Base-by-base conservation (phyloP, 2,888 invertebrate species). In the Notocelia uddmanniana region DNA sequence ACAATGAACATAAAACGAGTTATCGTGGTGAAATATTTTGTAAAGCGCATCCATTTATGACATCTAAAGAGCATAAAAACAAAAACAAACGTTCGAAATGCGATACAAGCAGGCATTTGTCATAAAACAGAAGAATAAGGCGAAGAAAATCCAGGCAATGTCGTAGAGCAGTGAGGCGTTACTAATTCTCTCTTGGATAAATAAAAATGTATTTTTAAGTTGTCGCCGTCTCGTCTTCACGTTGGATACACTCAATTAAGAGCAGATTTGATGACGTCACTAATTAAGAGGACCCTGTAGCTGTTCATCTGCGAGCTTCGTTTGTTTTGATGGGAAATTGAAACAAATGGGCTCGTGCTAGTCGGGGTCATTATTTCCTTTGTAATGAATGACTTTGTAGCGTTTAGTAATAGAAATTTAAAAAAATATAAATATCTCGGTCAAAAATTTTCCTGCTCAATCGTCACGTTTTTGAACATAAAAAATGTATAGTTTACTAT, bases 121-220 rank as follows among this genome's bases (percentile, higher is more conserved):
- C 64, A 75, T 70, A 75, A 74, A 71, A 73, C 71, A 69, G 73
- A 70, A 72, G 67, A 63, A 41, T 67, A 70, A 73, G 73, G 77
- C 76, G 66, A 74, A 74, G 74, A 70, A 68, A 74, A 75, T 75
- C 72, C 66, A 63, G 58, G 62, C 81, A 78, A 80, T 79, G 80
- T 81, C 77, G 78, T 76, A 71, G 77, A 73, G 80, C 81, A 81
- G 77, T 81, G 81, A 80, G 76, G 80, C 79, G 85, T 83, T 79
- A 81, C 85, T 86, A 88, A 89, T 79, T 78, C 75, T 79, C 81
- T 80, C 81, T 80, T 81, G 77, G 79, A 81, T 81, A 81, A 84
- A 86, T 72, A 87, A 85, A 88, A 90, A 90, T 89, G 89, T 89
- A 87, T 89, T 89, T 90, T 89, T 89, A 89, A 90, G 86, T 85